Conservation (phyloP, 2,888 invertebrate species). For the Lamproptera curius region DNA sequence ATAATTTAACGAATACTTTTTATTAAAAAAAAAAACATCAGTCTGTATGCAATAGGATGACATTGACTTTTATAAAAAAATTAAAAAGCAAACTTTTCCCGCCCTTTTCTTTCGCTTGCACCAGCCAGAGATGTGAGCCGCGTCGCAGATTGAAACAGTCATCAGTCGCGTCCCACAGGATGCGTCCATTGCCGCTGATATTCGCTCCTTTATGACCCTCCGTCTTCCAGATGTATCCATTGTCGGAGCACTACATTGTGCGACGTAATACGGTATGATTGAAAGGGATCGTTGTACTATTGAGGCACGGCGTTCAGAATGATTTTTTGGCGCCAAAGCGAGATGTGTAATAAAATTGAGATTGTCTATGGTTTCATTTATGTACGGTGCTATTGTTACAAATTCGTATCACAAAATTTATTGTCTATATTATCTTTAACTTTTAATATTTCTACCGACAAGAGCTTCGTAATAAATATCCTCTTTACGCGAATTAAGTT, state of each 20-base stretch:
- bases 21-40: too few species aligned
- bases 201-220: conserved; percentile 42
- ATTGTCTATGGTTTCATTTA: too few species aligned
- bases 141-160: conserved; percentile 31
- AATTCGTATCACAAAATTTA: too few species aligned
- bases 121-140: conserved; percentile 16
- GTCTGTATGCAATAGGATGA: too few species aligned
- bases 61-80: too few species aligned
- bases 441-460: too few species aligned
- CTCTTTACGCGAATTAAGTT: too few species aligned
- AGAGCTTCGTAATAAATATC: too few species aligned
- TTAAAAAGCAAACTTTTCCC: too few species aligned
- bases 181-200: conserved; percentile 44
- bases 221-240: conserved; percentile 28
- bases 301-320: neutral
- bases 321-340: neutral
- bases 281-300: conserved; percentile 4
- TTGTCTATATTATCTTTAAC: too few species aligned
- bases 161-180: conserved; percentile 43
- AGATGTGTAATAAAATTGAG: neutral
- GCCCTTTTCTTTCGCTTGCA: conserved; percentile 1
- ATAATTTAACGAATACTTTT: too few species aligned
- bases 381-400: too few species aligned
- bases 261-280: neutral
- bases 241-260: conserved; percentile 19